Percentiles rank a stretch among this genome's conserved stretches.
phyloP scores from a whole-genome alignment of 2,113 vertebrate genomes.

The Fulmarus glacialis region DNA sequence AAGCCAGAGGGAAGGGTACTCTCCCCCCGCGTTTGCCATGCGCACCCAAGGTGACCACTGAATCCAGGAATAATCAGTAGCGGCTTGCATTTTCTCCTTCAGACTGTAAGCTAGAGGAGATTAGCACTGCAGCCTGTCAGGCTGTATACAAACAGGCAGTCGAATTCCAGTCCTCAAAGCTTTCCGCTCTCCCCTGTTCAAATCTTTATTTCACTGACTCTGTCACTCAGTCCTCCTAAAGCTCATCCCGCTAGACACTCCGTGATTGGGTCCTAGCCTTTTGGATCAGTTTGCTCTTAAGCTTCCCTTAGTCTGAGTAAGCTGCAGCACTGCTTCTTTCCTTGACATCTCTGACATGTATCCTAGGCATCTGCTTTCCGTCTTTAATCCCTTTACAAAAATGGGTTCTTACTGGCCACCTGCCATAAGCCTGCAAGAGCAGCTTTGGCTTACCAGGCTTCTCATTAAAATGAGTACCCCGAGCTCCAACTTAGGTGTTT shows the following conservation, averaged over 20 bases:
- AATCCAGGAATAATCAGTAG: neutral
- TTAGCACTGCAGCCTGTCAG: neutral
- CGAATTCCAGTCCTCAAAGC: neutral
- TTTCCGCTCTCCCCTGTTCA: neutral
- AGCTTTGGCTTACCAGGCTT: neutral
- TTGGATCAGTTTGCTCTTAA: slow-evolving; percentile 34
- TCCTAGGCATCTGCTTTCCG: slow-evolving; percentile 17
- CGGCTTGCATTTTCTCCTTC: neutral
- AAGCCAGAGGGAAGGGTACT: neutral
- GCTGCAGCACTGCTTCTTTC: slow-evolving; percentile 11
- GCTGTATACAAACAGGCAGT: neutral
- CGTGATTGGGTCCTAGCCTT: neutral
- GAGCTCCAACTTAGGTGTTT: neutral
- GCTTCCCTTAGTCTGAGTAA: neutral
- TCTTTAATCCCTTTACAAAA: slow-evolving; percentile 48
- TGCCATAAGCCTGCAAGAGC: neutral
- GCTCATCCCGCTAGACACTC: neutral
- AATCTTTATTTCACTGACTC: neutral
- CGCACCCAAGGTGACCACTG: neutral
- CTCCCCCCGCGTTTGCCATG: neutral
- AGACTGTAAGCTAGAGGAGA: neutral
- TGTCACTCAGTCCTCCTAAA: neutral
- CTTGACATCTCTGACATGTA: slow-evolving; percentile 7
- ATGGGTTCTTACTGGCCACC: slow-evolving; percentile 6
- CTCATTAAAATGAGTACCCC: neutral